Evolutionary conservation across 1,140 invertebrate genomes (phyloP), one percentile per base, ranked within the genome.

Genomic region (Drosophila carrolli): DNA sequence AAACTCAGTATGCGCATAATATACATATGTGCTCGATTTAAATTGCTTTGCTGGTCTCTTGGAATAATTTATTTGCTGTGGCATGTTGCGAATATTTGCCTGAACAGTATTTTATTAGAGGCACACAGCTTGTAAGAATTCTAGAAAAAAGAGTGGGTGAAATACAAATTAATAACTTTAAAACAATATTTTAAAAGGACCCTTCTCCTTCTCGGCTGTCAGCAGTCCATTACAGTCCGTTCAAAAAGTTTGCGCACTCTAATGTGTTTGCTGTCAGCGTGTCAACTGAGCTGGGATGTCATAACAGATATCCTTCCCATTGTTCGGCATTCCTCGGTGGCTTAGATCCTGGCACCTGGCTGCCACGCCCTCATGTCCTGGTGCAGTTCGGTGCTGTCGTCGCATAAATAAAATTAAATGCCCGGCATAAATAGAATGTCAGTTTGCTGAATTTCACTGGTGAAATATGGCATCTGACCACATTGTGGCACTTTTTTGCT

Each of bases 391-490:
- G 44, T 54, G 50, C 43, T 62, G 72, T 47, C 29, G 57, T 59
- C 66, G 50, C 70, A 75, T 48, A 83, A 75, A 79, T 79, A 84
- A 71, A 79, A 75, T 82, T 61, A 75, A 82, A 66, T 57, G 16
- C 46, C 46, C 11, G 40, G 10, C 48, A 82, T 78, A 65, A 63
- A 82, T 56, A 74, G 35, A 74, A 65, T 74, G 50, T 53, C 58
- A 63, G 48, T 43, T 72, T 53, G 44, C 41, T 54, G 37, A 51
- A 48, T 58, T 74, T 63, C 19, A 58, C 35, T 14, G 73, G n/a
- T 70, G 55, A 76, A 56, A 60, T 57, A 76, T 76, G 47, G 40
- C 55, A 74, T 57, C 40, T 67, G 72, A 61, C 56, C 72, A 55
- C 54, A 55, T 43, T 75, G 63, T 53, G 43, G 41, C 43, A 67